Evolutionary conservation across 92 coral and sea anemone species (phyloP), one percentile per base, ranked within the genome.

Genomic region (Actinernus sp.): DNA sequence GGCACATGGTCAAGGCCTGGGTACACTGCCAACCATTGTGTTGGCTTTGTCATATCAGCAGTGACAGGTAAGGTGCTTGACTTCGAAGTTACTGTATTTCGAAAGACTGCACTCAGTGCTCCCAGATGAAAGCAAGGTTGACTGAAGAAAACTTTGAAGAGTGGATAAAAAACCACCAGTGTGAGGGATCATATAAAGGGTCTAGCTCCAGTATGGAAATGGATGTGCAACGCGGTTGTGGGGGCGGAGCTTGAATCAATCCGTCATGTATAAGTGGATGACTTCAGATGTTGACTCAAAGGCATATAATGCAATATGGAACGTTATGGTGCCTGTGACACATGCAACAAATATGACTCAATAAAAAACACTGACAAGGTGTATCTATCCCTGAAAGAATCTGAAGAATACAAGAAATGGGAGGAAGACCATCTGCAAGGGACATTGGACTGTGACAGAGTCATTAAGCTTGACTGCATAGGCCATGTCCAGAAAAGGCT

Each of bases 201-300:
- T 58, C 78, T 23, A 78, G 71, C 45, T 38, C 62, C 13, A 78
- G 76, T 58, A 78, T 78, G 77, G 78, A 78, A 39, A 44, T 59
- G 48, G 85, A 37, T 78, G 56, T 40, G 85, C 85, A 7, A 78
- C 58, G 66, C 27, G 60, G 58, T 20, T 69, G 65, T 60, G 79
- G 73, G 79, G 73, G 21, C 22, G 72, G 52, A 79, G 73, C 49
- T 28, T 30, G 22, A 58, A 38, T 32, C 22, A 31, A 55, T 18
- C 36, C 36, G 33, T 79, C 12, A 0, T 37, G 44, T 61, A 61
- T 54, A 69, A 79, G 31, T 61, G 26, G 31, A 69, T 79, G 86
- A 53, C 69, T 37, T 58, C 86, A 17, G 79, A 69, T 52, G 79
- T 78, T 39, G 86, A 68, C 56, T 78, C 78, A 9, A 78, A 69